Evolutionary conservation across 2,113 vertebrate species (phyloP).

Genomic region (Pelobates fuscus): DNA sequence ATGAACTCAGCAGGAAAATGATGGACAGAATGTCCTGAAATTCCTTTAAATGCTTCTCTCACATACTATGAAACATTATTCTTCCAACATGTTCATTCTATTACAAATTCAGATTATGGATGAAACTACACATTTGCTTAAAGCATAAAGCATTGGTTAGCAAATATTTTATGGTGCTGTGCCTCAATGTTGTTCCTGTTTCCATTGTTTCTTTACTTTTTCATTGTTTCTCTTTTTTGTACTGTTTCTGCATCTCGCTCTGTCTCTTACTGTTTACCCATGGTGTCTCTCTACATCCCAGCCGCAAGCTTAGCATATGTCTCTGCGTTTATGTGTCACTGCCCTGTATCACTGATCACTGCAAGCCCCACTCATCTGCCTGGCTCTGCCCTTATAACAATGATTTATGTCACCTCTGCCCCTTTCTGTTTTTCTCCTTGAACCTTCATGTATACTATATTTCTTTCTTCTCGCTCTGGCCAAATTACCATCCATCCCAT

Average conservation of each 20-base stretch:
- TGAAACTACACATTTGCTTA: no score
- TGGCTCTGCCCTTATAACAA: neutral
- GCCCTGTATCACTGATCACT: constrained; percentile 15
- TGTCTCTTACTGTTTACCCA: constrained; percentile 27
- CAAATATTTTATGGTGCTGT: no score
- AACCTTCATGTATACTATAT: no score
- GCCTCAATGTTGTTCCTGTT: no score
- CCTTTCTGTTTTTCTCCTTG: neutral
- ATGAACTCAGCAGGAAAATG: no score
- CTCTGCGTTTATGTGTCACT: constrained; percentile 39
- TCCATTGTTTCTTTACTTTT: neutral
- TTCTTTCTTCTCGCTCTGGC: no score
- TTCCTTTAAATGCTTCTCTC: no score
- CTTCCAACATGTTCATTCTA: no score
- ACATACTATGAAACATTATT: no score
- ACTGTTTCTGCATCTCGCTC: constrained; percentile 15
- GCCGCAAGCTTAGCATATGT: constrained; percentile 36
- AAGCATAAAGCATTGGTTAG: no score
- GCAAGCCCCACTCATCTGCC: constrained; percentile 3
- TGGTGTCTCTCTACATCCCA: constrained; percentile 7
- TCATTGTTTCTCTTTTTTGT: neutral
- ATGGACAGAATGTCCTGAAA: no score
- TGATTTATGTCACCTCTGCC: neutral
- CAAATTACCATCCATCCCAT: neutral
- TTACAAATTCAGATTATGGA: no score